Percentiles rank a stretch among this genome's conserved stretches.
Evolutionary conservation across 2,797 vertebrate species (phyloP).

Genomic region (Sebastiscus albofasciatus): DNA sequence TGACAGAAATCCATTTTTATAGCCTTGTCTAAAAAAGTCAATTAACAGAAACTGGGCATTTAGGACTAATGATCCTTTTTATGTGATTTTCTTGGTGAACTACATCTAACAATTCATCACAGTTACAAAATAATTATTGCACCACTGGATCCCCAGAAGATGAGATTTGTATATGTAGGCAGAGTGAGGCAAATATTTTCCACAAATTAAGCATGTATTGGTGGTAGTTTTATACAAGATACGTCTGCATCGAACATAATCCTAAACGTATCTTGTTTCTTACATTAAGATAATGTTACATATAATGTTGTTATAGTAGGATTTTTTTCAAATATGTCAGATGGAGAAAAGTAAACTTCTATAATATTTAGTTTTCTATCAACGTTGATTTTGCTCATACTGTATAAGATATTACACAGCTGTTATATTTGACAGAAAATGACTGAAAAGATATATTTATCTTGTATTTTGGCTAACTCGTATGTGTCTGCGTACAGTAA

Average conservation of each 20-base stretch:
- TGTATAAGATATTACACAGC: neutral
- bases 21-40: neutral
- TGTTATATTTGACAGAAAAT: neutral
- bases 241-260: too few species aligned
- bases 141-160: neutral
- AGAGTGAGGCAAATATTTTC: too few species aligned
- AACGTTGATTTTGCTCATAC: neutral
- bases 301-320: too few species aligned
- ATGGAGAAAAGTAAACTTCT: too few species aligned
- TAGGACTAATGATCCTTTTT: neutral
- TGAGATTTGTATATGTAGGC: neutral
- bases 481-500: neutral
- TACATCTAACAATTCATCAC: neutral
- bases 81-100: neutral
- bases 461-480: neutral
- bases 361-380: too few species aligned
- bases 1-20: neutral
- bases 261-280: too few species aligned
- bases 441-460: neutral
- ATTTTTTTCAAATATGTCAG: too few species aligned
- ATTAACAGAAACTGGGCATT: neutral
- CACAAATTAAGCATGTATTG: too few species aligned
- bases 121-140: neutral
- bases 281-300: too few species aligned
- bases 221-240: too few species aligned